These are phyloP conservation scores for Podarcis raffonei DNA, from an alignment of 2,113 vertebrate genomes.

Conservation along the genomic window DNA sequence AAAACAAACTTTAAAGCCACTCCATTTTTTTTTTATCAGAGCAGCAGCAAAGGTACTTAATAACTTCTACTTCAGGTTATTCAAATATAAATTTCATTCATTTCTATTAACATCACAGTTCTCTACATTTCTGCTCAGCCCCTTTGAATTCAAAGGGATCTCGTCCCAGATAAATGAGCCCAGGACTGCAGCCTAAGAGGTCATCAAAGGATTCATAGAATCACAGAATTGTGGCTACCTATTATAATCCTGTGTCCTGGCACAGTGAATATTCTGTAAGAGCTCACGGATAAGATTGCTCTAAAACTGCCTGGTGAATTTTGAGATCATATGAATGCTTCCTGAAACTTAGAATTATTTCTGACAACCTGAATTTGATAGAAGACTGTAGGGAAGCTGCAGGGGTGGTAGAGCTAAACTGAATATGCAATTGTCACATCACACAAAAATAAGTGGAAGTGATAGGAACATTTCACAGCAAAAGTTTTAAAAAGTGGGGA, in stretches of 20 bases:
- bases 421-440: neutral
- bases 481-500: neutral
- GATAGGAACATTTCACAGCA: neutral
- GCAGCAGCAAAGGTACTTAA: neutral
- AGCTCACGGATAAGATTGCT: neutral
- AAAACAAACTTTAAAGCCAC: neutral
- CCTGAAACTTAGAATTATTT: neutral
- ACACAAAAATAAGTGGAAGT: neutral
- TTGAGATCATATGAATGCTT: neutral
- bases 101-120: too few relatives aligned
- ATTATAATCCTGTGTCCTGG: neutral
- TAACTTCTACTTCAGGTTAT: neutral
- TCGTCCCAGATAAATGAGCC: too few relatives aligned
- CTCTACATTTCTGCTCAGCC: too few relatives aligned
- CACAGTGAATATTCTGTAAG: neutral
- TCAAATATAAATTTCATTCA: neutral
- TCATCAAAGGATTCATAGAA: neutral
- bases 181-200: neutral
- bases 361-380: neutral
- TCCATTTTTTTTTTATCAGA: neutral
- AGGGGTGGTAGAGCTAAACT: neutral
- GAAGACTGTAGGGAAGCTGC: neutral
- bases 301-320: neutral
- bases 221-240: neutral
- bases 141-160: too few relatives aligned